phyloP scores from a whole-genome alignment of 2,797 vertebrate species.

The Chloroceryle amazona region DNA sequence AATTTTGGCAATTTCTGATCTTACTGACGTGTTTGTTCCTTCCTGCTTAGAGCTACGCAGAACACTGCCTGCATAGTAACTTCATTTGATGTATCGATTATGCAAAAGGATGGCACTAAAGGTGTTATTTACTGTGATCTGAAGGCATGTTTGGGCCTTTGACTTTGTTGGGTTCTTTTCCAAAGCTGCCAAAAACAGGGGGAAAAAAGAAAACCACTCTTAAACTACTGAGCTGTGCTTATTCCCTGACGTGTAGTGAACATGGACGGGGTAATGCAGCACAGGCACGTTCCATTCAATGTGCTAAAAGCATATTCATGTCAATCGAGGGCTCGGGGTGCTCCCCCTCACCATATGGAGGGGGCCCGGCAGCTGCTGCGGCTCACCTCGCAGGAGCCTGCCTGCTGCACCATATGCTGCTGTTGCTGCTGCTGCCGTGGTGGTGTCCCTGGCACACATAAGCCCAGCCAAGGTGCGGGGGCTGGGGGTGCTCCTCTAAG shows the following conservation, averaged over 20 bases:
- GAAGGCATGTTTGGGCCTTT: neutral
- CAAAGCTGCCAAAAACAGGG: neutral
- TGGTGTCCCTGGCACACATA: neutral
- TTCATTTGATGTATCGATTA: neutral
- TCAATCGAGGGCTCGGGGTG: neutral
- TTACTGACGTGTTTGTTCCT: neutral
- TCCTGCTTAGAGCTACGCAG: neutral
- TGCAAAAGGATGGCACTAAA: neutral
- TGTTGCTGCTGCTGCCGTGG: neutral
- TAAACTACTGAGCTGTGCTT: neutral
- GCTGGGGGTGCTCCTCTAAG: constrained; percentile 28
- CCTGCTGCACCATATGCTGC: neutral
- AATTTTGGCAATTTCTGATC: neutral
- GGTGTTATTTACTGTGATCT: neutral
- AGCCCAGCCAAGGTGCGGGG: neutral
- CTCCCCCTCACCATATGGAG: neutral
- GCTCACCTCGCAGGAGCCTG: neutral
- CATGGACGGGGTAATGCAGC: accelerated
- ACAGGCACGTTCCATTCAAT: neutral
- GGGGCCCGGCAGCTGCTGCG: neutral
- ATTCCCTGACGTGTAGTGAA: accelerated
- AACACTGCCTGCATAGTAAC: neutral
- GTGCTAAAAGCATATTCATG: neutral
- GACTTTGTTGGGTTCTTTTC: neutral
- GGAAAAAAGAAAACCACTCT: neutral